phyloP scores from a whole-genome alignment of 2,113 vertebrate genomes.

The Sprattus sprattus region DNA sequence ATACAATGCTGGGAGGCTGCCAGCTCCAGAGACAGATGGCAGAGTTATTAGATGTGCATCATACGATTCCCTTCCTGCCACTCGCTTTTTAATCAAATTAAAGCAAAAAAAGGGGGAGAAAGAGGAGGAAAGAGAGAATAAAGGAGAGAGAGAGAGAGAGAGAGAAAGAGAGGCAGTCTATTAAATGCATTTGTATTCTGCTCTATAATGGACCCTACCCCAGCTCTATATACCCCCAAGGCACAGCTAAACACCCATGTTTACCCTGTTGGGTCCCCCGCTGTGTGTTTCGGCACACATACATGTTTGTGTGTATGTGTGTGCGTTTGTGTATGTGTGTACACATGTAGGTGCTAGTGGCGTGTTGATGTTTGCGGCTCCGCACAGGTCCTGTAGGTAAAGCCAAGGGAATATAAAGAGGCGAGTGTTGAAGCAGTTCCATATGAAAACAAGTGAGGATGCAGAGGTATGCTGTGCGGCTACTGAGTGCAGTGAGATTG shows the following conservation, averaged over 20 bases:
- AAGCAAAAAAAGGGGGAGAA: conserved; percentile 82
- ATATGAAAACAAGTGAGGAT: not conserved
- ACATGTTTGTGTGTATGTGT: not conserved
- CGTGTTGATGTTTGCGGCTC: not conserved
- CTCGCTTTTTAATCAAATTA: conserved; percentile 98
- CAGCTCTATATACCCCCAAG: conserved; percentile 68
- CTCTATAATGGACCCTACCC: conserved; percentile 76
- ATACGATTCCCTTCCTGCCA: conserved; percentile 93
- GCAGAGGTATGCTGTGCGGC: not conserved
- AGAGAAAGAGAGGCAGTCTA: conserved; percentile 72
- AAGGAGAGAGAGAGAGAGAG: conserved; percentile 71
- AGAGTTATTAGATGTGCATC: conserved; percentile 98
- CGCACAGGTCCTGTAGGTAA: not conserved
- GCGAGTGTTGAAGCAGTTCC: not conserved
- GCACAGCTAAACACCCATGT: conserved; percentile 60
- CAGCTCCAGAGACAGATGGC: conserved; percentile 94
- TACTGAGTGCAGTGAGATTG: not conserved
- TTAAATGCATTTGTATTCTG: conserved; percentile 81
- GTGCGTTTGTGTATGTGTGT: not conserved
- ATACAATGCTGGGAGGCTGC: conserved; percentile 92
- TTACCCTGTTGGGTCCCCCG: conserved; percentile 26
- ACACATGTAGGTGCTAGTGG: not conserved
- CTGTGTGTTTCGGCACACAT: conserved; percentile 25
- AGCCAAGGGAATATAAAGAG: not conserved
- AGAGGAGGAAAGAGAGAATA: conserved; percentile 63